A percentile compares a stretch with the other conserved stretches of the same genome.
These are phyloP conservation scores for Desmodus rotundus DNA, from an alignment of 2,113 vertebrate genomes.

Conservation along the genomic window DNA sequence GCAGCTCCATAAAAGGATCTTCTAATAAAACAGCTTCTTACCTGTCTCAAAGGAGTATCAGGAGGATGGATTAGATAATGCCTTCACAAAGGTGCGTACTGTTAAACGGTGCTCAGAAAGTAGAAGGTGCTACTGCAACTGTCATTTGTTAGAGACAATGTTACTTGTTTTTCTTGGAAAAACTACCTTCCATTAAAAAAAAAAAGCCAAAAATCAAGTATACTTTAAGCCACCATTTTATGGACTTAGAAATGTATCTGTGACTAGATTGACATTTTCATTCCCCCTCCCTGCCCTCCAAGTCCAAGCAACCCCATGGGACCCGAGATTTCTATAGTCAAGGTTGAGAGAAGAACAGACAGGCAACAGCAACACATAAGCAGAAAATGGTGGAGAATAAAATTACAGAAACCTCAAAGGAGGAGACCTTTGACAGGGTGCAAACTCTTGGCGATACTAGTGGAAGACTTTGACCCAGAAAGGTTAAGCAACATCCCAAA, in stretches of 20 bases:
- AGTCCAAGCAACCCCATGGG: not conserved
- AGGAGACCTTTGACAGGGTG: not conserved
- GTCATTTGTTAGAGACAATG: constrained; percentile 21
- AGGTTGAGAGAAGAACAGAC: not conserved
- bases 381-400: not conserved
- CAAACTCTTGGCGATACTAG: not conserved
- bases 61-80: constrained; percentile 47
- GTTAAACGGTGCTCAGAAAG: constrained; percentile 26
- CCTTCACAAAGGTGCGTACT: constrained; percentile 33
- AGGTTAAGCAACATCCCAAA: not conserved
- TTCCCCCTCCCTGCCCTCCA: not conserved
- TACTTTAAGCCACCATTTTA: not conserved
- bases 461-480: not conserved
- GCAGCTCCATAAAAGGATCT: constrained; percentile 54
- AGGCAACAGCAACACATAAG: not conserved
- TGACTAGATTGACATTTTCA: not conserved
- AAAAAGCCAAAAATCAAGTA: not conserved
- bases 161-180: constrained; percentile 36
- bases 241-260: not conserved
- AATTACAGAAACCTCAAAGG: not conserved
- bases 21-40: constrained; percentile 52
- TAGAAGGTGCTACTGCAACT: not conserved
- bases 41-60: constrained; percentile 50
- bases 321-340: not conserved
- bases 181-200: not conserved